Evolutionary conservation across 2,888 invertebrate species (phyloP).

Genomic region (Lasioglossum lativentre): DNA sequence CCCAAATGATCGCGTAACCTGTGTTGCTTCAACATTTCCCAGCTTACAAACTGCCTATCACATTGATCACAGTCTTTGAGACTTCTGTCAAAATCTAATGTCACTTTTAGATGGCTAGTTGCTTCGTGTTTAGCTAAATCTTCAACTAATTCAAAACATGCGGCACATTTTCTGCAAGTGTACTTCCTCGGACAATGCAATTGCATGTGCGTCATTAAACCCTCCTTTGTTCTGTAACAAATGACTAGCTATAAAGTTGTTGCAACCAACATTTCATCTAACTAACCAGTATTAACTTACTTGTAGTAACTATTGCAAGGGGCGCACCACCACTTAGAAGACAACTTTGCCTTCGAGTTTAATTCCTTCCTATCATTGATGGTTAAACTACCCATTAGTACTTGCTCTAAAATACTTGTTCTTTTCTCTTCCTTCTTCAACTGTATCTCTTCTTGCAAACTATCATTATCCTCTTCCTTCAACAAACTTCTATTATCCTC

Average conservation of each 20-base stretch:
- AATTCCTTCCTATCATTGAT: conserved; percentile 76
- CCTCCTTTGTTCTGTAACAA: conserved; percentile 74
- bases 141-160: conserved; percentile 75
- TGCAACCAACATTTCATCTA: background rate
- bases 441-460: conserved; percentile 37
- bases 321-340: conserved; percentile 80
- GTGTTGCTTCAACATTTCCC: conserved; percentile 79
- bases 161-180: conserved; percentile 77
- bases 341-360: conserved; percentile 67
- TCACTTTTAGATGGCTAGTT: conserved; percentile 75
- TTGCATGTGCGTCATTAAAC: conserved; percentile 78
- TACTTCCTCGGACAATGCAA: conserved; percentile 77
- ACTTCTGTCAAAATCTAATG: conserved; percentile 74
- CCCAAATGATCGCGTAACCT: conserved; percentile 77
- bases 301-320: conserved; percentile 80
- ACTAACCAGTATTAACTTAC: conserved; percentile 60
- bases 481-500: conserved; percentile 5
- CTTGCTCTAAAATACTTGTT: conserved; percentile 80
- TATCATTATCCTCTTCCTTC: conserved; percentile 21
- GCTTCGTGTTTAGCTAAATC: conserved; percentile 80
- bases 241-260: background rate
- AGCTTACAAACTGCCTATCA: conserved; percentile 78
- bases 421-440: conserved; percentile 67
- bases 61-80: conserved; percentile 78
- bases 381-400: conserved; percentile 76